Conservation (phyloP, 1,140 invertebrate genomes). For the Pteromalus puparum region DNA sequence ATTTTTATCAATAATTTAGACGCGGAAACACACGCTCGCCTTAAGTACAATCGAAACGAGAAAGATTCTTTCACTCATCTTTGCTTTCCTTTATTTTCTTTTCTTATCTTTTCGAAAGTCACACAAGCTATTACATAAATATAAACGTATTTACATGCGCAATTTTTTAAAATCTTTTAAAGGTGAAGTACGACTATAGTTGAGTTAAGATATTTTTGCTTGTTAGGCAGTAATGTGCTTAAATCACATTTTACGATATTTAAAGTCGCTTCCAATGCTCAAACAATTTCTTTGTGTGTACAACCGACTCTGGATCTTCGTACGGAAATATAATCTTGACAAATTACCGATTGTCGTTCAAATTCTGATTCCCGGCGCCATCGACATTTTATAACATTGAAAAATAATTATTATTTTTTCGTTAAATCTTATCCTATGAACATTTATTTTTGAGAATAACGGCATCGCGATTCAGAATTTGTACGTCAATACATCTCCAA, state of each 20-base stretch:
- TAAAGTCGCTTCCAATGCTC: neutral
- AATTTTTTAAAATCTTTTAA: conserved; percentile 40
- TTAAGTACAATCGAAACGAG: conserved; percentile 40
- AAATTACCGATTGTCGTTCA: neutral
- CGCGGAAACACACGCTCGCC: neutral
- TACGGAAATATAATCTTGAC: neutral
- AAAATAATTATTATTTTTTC: conserved; percentile 4
- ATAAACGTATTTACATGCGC: conserved; percentile 48
- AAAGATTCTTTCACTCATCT: neutral
- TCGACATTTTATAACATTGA: neutral
- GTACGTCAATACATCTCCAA: neutral
- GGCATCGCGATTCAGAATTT: neutral
- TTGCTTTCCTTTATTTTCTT: conserved; percentile 18
- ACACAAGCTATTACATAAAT: conserved; percentile 40
- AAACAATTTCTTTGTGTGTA: neutral
- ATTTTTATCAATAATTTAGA: conserved; percentile 45
- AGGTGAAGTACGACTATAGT: neutral
- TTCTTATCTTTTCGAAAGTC: conserved; percentile 33
- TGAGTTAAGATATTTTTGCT: conserved; percentile 1
- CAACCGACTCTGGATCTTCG: neutral
- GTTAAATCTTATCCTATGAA: neutral
- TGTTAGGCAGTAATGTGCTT: neutral
- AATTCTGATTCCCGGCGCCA: neutral
- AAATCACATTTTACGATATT: neutral
- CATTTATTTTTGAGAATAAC: neutral